Conservation (phyloP, 2,113 vertebrate genomes). For the Pao palembangensis region DNA sequence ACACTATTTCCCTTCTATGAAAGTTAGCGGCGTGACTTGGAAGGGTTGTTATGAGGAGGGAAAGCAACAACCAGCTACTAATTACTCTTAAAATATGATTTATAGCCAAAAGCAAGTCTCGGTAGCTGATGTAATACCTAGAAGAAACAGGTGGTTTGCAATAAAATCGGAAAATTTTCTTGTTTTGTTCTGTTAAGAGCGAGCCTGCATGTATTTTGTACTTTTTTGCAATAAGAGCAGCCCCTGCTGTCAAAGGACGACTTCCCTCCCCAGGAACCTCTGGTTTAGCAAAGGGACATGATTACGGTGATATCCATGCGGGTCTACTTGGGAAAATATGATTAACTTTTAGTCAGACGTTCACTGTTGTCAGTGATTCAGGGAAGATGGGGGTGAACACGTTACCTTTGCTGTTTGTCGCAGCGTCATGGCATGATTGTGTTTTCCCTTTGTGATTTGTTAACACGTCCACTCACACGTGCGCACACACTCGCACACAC, state of each 20-base stretch:
- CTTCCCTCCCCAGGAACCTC: slow-evolving; percentile 26
- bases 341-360: neutral
- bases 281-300: slow-evolving; percentile 57
- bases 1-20: slow-evolving; percentile 50
- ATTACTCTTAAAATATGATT: slow-evolving; percentile 25
- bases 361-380: slow-evolving; percentile 53
- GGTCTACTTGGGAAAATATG: no score
- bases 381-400: slow-evolving; percentile 55
- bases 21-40: slow-evolving; percentile 37
- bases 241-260: slow-evolving; percentile 22
- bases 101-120: neutral
- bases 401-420: slow-evolving; percentile 60
- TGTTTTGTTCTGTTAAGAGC: neutral
- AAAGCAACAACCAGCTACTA: slow-evolving; percentile 22
- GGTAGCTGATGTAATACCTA: neutral
- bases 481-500: slow-evolving; percentile 5
- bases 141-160: slow-evolving; percentile 1
- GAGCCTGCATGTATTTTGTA: slow-evolving; percentile 7
- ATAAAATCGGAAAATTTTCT: slow-evolving; percentile 7
- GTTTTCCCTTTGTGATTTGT: slow-evolving; percentile 68
- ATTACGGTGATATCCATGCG: slow-evolving; percentile 31
- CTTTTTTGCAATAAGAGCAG: slow-evolving; percentile 20
- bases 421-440: slow-evolving; percentile 71
- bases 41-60: slow-evolving; percentile 40
- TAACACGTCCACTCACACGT: slow-evolving; percentile 24